Base-by-base conservation (phyloP, 2,113 vertebrate species). In the Rynchops niger region DNA sequence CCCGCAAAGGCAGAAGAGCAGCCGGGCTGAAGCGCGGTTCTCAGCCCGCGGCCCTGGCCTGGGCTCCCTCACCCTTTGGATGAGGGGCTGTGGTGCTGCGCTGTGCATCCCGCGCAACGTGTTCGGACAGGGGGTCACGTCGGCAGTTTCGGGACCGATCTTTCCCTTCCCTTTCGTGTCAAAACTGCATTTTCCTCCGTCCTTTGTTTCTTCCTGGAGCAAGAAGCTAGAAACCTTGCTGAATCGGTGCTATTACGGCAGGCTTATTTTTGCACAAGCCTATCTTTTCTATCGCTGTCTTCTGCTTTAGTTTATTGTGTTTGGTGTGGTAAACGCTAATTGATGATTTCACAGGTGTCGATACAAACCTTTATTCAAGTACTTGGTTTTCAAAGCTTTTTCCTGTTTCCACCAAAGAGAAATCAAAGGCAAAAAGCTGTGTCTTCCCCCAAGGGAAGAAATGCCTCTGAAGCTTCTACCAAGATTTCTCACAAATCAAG, bases 101-200 rank as follows among this genome's bases (percentile, higher is more conserved):
- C 61, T 5, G 36, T 9, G 43, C 32, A 3, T 3, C 66, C 43
- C 3, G 50, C 23, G 0, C 18, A 26, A 3, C 5, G 4, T 5
- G 0, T 11, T 53, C 34, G 2, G 32, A 6, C 34, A 1, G 0
- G 15, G 42, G 69, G 13, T 12, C n/a, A 9, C n/a, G 6, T 3
- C 36, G 40, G 45, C n/a, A 3, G 1, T 26, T 42, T 16, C 32
- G 19, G 12, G 29, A 30, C 19, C 10, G 22, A 8, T 6, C 55
- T 50, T 43, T 52, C 10, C 45, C 8, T 69, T 82, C 4, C 47
- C 7, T 69, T 82, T 4, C 21, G 11, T 22, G 11, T 20, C 34
- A 34, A 18, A 22, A 38, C 42, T 30, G 30, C 19, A 14, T 29
- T 27, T 73, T 29, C 25, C 32, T 81, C 16, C 29, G 1, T 16